Base-by-base conservation (phyloP, 2,797 vertebrate genomes). In the Crocodylus rhombifer region DNA sequence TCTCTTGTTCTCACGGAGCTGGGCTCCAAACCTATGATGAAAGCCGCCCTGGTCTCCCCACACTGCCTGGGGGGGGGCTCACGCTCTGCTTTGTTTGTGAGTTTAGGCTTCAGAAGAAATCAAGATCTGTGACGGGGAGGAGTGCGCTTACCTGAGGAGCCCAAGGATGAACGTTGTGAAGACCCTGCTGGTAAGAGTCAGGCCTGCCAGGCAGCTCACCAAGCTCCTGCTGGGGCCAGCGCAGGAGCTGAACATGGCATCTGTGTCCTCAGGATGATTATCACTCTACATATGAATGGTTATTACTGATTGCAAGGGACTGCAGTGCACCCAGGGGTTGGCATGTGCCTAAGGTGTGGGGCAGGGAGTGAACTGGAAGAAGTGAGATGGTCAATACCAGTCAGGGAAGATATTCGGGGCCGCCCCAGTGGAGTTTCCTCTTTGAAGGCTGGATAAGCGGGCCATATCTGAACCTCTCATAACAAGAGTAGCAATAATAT, bases 81-180 rank as follows among this genome's bases (percentile, higher is more conserved):
- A 51, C 42, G 42, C 42, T 51, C 14, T 67, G 18, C 26, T 26
- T 12, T 42, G 28, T 25, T 26, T 80, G 13, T 73, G 58, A 42
- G 42, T 33, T 17, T 94, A 99, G 98, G 96, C 98, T 89, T 98
- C 98, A 85, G 98, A 98, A 92, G 98, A 98, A 95, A 97, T 98
- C 42, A 98, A 98, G 88, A 87, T 98, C 64, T 99, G 98, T 83
- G 98, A 98, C 82, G 98, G 97, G 3, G 98, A 98, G 67, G 98
- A 98, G 90, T 99, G 98, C 93, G 98, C 97, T 80, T 98, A 98
- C 88, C 82, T 98, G 94, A 98, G 98, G 94, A 98, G 98, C 51
- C 98, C 98, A 91, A 97, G 97, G 82, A 98, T 98, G 94, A 98
- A 91, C 90, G 81, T 98, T 58, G 96, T 98, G 36, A 98, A 96